Evolutionary conservation across 2,797 vertebrate genomes (phyloP).

Genomic region (Manis crassicaudata): DNA sequence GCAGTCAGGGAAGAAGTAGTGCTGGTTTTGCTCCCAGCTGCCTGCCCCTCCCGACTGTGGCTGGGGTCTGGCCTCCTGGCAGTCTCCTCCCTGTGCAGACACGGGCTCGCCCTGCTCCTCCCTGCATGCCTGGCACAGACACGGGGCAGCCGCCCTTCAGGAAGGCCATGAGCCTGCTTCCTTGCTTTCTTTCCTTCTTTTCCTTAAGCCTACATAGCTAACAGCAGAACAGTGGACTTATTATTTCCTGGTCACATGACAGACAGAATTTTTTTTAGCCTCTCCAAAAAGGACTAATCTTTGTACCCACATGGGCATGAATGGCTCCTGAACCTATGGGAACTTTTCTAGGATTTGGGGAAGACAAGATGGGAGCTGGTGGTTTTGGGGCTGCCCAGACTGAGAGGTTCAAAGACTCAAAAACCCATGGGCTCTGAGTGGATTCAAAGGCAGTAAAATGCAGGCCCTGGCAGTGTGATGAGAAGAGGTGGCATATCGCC

Average conservation of each 20-base stretch:
- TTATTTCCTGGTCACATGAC: neutral
- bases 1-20: neutral
- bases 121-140: neutral
- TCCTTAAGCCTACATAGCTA: neutral
- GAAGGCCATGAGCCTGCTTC: neutral
- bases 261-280: neutral
- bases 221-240: neutral
- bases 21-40: too few species aligned
- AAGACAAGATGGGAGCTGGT: neutral
- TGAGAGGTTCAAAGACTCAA: neutral
- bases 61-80: neutral
- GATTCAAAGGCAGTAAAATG: neutral
- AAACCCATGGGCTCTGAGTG: neutral
- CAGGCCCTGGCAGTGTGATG: neutral
- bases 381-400: neutral
- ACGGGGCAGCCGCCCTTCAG: neutral
- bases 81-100: neutral
- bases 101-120: neutral
- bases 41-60: rapidly evolving
- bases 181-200: neutral
- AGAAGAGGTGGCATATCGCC: too few species aligned
- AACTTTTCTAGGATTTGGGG: neutral
- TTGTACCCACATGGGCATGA: neutral
- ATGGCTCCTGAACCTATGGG: neutral
- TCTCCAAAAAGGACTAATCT: neutral